Conservation (phyloP, 2,113 vertebrate genomes). For the Oryzias woworae region DNA sequence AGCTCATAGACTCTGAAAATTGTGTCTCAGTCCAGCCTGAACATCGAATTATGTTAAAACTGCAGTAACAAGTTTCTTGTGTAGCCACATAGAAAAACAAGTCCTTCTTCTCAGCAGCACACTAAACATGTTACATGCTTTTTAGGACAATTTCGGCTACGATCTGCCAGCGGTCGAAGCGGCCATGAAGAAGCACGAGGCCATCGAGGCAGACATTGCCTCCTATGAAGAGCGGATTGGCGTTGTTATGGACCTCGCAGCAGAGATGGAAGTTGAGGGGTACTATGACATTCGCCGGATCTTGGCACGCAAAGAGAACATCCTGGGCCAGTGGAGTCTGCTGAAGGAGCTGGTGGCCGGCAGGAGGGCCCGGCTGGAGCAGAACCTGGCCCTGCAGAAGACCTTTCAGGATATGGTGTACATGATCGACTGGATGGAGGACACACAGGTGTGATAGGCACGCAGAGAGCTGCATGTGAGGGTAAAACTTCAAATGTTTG, state of each 20-base stretch:
- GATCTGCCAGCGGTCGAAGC: conserved; percentile 94
- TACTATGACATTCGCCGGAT: conserved; percentile 90
- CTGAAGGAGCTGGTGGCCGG: conserved; percentile 85
- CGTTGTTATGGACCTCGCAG: conserved; percentile 85
- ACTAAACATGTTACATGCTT: neutral
- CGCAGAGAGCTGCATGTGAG: neutral
- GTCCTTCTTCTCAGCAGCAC: neutral
- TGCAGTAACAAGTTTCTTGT: too few species aligned
- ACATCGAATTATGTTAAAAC: too few species aligned
- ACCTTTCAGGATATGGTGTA: conserved; percentile 98
- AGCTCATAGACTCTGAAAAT: too few species aligned
- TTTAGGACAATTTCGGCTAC: conserved; percentile 94
- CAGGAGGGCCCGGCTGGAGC: conserved; percentile 85
- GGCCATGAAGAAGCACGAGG: conserved; percentile 97
- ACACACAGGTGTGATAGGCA: conserved; percentile 83
- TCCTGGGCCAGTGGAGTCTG: conserved; percentile 91
- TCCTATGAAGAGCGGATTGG: conserved; percentile 93
- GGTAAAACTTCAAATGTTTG: neutral
- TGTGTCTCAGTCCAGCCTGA: too few species aligned
- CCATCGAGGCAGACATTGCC: conserved; percentile 93
- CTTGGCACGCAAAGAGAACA: conserved; percentile 88
- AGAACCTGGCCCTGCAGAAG: conserved; percentile 91
- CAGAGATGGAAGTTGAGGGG: conserved; percentile 86
- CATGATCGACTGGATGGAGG: conserved; percentile 99
- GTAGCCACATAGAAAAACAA: too few species aligned